phyloP scores from a whole-genome alignment of 2,797 vertebrate genomes.

The Pipistrellus pygmaeus region DNA sequence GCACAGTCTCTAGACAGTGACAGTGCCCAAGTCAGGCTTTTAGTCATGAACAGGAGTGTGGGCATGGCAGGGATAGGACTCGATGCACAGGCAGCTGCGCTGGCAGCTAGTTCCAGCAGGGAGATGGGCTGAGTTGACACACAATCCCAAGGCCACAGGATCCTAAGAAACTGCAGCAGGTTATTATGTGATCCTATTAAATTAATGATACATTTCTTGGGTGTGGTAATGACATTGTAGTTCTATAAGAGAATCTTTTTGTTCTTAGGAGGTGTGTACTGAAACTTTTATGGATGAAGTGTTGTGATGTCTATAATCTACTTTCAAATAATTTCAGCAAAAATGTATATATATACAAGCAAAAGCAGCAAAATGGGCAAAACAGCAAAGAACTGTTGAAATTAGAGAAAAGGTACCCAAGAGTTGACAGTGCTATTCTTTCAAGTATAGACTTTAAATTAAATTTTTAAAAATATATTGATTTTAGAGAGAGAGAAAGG shows the following conservation, averaged over 20 bases:
- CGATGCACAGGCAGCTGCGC: not conserved
- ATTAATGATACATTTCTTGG: not conserved
- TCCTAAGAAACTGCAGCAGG: no score
- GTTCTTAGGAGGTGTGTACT: not conserved
- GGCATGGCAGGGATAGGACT: not conserved
- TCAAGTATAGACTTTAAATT: not conserved
- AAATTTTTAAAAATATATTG: not conserved
- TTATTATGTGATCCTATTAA: not conserved
- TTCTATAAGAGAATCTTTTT: not conserved
- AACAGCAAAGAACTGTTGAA: no score
- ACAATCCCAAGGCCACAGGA: no score
- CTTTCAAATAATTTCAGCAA: conserved; percentile 38
- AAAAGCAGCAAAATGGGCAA: not conserved
- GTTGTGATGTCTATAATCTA: not conserved
- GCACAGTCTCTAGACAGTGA: not conserved
- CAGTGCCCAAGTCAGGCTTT: not conserved
- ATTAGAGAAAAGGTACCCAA: not conserved
- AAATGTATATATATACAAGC: not conserved
- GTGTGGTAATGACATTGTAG: not conserved
- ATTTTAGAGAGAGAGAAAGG: no score
- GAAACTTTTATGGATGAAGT: not conserved
- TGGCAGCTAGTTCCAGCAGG: not conserved
- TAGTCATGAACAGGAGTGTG: not conserved
- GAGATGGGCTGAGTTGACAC: not conserved
- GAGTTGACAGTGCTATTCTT: not conserved